Base-by-base conservation (phyloP, 2,113 vertebrate genomes). In the Neotragus pygmaeus region DNA sequence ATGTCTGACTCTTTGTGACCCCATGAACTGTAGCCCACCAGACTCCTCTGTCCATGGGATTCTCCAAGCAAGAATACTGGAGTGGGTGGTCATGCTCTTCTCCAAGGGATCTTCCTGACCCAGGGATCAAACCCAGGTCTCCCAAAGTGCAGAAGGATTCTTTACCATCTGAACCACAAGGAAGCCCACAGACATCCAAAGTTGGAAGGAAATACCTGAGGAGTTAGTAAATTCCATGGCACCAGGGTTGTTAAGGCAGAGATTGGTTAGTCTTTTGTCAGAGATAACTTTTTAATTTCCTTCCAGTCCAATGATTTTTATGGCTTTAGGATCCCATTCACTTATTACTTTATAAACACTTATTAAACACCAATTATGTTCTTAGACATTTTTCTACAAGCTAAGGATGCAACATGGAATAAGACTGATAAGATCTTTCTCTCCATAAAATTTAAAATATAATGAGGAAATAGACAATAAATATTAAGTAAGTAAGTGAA, bases 341-440 rank as follows among this genome's bases (percentile, higher is more conserved):
- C 64, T 95, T 95, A 78, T 57, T 93, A 55, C 39, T 75, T 85
- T 88, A 83, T n/a, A 91, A 94, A 94, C 58, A 92, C n/a, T 88
- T 96, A 90, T 62, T 85, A 86, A 90, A 60, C 21, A 88, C 19
- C 39, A 88, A 47, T 7, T 91, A 27, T 82, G 19, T 78, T 45
- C 45, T 45, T 39, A 78, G 39, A 62, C 5, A 82, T 88, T 95
- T 90, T 96, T 57, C 81, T 91, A 43, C 15, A 45, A 53, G 28
- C n/a, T 94, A 73, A 77, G 30, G 13, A 62, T 55, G 4, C 62
- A 62, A 13, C 28, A 43, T 51, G 13, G 70, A 91, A 21, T 51
- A 66, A 91, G 27, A 82, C 49, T 36, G 25, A 57, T 64, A 55
- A 5, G 3, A 73, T 81, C 47, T 57, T n/a, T 66, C 6, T 28